Evolutionary conservation across 2,888 invertebrate species (phyloP).

Genomic region (Aphrophora alni): DNA sequence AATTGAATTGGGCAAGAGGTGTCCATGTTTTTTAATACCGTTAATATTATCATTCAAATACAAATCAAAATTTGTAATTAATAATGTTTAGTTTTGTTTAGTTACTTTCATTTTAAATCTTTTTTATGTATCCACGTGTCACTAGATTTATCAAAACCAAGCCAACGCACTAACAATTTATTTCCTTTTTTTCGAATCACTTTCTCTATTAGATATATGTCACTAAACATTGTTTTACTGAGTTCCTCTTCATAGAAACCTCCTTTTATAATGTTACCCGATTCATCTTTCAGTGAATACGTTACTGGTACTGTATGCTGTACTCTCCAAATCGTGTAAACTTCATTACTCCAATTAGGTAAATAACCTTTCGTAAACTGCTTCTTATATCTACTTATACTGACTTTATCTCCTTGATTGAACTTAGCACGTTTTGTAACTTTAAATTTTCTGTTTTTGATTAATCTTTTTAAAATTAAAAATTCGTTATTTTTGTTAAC

Average conservation of each 20-base stretch:
- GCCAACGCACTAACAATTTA: constrained; percentile 19
- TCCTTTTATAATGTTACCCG: background rate
- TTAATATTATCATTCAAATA: background rate
- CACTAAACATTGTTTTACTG: background rate
- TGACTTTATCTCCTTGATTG: constrained; percentile 24
- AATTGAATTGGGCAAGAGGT: background rate
- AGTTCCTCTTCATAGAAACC: constrained; percentile 22
- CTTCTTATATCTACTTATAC: constrained; percentile 11
- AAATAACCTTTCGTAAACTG: constrained; percentile 18
- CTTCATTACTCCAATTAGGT: constrained; percentile 27
- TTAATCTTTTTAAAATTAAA: no score
- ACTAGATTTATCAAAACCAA: background rate
- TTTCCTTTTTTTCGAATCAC: background rate
- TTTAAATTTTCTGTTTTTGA: background rate
- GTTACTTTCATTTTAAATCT: background rate
- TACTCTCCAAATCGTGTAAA: constrained; percentile 17
- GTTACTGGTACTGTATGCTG: background rate
- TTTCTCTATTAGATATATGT: constrained; percentile 22
- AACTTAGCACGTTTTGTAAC: background rate
- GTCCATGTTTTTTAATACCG: background rate
- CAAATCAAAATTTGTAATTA: constrained; percentile 12
- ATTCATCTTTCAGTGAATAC: background rate
- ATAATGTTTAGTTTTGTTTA: background rate
- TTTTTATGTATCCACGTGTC: constrained; percentile 14
- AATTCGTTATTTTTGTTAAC: constrained; percentile 11